Evolutionary conservation across 2,113 vertebrate species (phyloP), one percentile per base, ranked within the genome.

Genomic region (Rhea americana): DNA sequence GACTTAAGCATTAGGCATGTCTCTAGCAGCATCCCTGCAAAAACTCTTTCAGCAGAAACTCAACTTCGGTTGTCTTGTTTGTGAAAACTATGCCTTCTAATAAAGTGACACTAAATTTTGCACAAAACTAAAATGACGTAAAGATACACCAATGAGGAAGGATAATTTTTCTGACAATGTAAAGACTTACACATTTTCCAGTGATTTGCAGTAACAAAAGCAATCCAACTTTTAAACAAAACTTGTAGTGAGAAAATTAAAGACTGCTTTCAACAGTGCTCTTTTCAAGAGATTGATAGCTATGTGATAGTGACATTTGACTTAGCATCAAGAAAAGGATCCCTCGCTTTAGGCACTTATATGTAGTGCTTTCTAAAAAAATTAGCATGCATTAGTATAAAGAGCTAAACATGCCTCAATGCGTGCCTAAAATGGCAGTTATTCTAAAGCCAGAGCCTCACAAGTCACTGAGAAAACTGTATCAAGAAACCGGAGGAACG

Each of bases 351-450:
- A 66, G 61, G 48, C 53, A 62, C 21, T 82, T 51, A 9, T 8
- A 7, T 2, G 16, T 35, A 15, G 13, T 76, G 41, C 15, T 68
- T 4, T 71, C n/a, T 83, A 5, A 39, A 90, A 58, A 87, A 17
- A 51, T 5, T 11, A 7, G 1, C 18, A 35, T 62, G 19, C 3
- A 0, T 74, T 85, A 28, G 15, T 58, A 72, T 61, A 11, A 85
- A 53, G 92, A 79, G 68, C 80, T 87, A 88, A 89, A 65, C 3
- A 6, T 7, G 48, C 37, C 65, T 37, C 51, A 79, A 95, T 35
- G 35, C 35, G 35, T 35, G n/a, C 81, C 73, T 73, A 86, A 94
- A 89, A 95, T 83, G 83, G 85, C 83, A 91, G 92, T 61, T 85
- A 65, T 48, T 77, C 79, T 83, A 74, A 90, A 93, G 75, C 87